Evolutionary conservation across 2,113 vertebrate genomes (phyloP).

Genomic region (Galeopterus variegatus): DNA sequence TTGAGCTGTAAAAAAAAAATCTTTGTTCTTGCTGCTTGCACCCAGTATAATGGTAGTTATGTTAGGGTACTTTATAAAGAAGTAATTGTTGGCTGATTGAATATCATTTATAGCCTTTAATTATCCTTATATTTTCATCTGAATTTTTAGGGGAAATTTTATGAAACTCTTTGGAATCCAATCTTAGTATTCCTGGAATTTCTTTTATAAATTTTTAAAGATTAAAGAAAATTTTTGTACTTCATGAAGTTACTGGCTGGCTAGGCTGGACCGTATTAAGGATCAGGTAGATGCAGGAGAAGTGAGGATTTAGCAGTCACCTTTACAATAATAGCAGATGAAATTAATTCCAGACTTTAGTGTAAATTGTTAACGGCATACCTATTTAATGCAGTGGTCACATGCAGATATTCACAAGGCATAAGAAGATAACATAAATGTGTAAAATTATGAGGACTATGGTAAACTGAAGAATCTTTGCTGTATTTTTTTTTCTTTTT

Average conservation of each 20-base stretch:
- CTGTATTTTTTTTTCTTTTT: too few species aligned
- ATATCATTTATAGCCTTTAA: not conserved
- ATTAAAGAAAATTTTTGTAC: not conserved
- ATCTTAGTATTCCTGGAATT: not conserved
- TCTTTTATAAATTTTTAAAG: slow-evolving; percentile 36
- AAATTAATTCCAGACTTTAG: not conserved
- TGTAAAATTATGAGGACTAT: not conserved
- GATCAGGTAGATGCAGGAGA: not conserved
- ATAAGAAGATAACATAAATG: not conserved
- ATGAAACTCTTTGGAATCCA: not conserved
- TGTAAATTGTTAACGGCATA: not conserved
- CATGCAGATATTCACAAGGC: not conserved
- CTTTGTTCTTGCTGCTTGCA: not conserved
- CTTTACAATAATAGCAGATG: not conserved
- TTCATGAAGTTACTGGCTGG: not conserved
- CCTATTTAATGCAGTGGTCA: not conserved
- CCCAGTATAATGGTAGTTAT: not conserved
- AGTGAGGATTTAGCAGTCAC: not conserved
- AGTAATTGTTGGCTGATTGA: not conserved
- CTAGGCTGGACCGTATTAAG: not conserved
- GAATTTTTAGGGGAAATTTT: slow-evolving; percentile 7
- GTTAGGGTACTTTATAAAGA: slow-evolving; percentile 4
- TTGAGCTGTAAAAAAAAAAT: not conserved
- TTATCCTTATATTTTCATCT: slow-evolving; percentile 29
- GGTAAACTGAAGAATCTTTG: not conserved